Evolutionary conservation across 1,140 invertebrate species (phyloP), one percentile per base, ranked within the genome.

Genomic region (Asobara japonica): DNA sequence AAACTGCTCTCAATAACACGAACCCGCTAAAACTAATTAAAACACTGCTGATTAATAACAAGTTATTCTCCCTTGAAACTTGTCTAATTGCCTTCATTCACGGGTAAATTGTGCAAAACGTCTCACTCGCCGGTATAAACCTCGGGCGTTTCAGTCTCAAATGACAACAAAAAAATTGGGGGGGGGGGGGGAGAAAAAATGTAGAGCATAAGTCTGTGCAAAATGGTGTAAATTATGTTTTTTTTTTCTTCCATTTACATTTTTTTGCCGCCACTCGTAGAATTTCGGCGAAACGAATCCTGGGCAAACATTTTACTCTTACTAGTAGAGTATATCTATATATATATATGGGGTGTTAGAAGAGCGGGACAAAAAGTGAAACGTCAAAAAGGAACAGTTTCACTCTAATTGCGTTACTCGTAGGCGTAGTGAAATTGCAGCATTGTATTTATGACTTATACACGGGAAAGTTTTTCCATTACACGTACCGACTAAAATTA

Each of bases 391-490:
- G 18, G 25, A 27, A 56, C 51, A 22, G 51, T 31, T 64, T 45
- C 56, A 20, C 41, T 51, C 69, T 71, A 71, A 71, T 71, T 71
- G 56, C 62, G 62, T 71, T 62, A 71, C 69, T 71, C 33, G 16
- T 38, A 25, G 25, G 30, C 64, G 66, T 66, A 72, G 66, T 72
- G 70, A 72, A 72, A 72, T 72, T 72, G 16, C 64, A 56, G 62
- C 16, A 18, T 66, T 66, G 56, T 60, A 56, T 66, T 56, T 60
- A 66, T 36, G 29, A 36, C 13, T n/a, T 13, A 16, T 31, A 30
- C 2, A 16, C 29, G n/a, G 27, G 7, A 30, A 33, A 62, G 10
- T 62, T 62, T 13, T 60, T 11, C 0, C 51, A 5, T 18, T 51
- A 16, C 6, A 56, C 25, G 22, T 56, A 3, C 20, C 18, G 22